Percentiles rank a stretch among this genome's conserved stretches.
These are phyloP conservation scores for Oscheius sp. DNA, from an alignment of 2,888 invertebrate genomes.

Conservation along the genomic window DNA sequence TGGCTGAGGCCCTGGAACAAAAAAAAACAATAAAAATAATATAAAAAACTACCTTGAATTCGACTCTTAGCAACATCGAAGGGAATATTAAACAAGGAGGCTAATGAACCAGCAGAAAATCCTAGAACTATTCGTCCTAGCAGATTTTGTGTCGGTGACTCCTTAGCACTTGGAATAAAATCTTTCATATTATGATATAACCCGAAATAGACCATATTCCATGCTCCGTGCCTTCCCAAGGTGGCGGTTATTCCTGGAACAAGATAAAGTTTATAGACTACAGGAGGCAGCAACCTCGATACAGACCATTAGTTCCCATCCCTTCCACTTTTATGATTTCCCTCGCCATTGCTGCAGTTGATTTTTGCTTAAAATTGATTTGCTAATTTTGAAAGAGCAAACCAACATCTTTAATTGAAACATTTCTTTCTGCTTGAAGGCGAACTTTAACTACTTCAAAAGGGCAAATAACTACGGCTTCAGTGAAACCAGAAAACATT, in stretches of 20 bases:
- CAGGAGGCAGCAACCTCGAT: slow-evolving; percentile 37
- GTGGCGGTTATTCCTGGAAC: slow-evolving; percentile 84
- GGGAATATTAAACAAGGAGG: slow-evolving; percentile 89
- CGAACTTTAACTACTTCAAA: slow-evolving; percentile 92
- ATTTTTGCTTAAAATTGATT: slow-evolving; percentile 74
- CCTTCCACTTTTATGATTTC: slow-evolving; percentile 84
- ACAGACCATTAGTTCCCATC: slow-evolving; percentile 78
- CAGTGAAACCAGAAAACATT: slow-evolving; percentile 86
- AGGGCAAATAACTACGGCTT: slow-evolving; percentile 90
- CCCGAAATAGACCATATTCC: slow-evolving; percentile 94
- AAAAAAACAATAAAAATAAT: background rate
- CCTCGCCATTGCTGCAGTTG: slow-evolving; percentile 85
- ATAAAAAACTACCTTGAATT: slow-evolving; percentile 82
- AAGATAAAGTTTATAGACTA: background rate
- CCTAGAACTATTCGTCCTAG: slow-evolving; percentile 81
- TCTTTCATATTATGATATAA: slow-evolving; percentile 92
- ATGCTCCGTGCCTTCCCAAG: slow-evolving; percentile 87
- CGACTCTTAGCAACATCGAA: slow-evolving; percentile 95
- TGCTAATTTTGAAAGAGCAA: background rate
- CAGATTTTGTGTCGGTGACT: slow-evolving; percentile 73
- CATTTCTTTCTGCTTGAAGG: slow-evolving; percentile 66
- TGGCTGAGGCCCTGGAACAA: slow-evolving; percentile 67
- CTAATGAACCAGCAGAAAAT: slow-evolving; percentile 87
- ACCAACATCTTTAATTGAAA: slow-evolving; percentile 39
- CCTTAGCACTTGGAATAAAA: slow-evolving; percentile 73